Base-by-base conservation (phyloP, 2,113 vertebrate species). In the Dascyllus trimaculatus region DNA sequence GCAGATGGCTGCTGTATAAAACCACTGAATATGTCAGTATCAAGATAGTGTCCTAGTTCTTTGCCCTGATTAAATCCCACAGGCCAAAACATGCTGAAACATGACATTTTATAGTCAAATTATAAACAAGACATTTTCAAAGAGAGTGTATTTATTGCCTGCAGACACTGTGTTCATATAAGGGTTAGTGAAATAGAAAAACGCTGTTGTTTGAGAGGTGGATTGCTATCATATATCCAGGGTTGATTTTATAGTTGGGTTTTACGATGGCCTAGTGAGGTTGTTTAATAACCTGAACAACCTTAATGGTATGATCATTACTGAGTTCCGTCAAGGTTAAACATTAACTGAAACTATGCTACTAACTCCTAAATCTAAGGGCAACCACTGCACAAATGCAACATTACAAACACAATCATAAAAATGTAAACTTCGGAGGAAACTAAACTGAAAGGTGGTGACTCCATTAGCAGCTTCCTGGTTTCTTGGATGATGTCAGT, bases 401-500 rank as follows among this genome's bases (percentile, higher is more conserved):
- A 21, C 22, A 56, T 18, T 53, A 14, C n/a, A 38, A 18, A 11
- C 26, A 35, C n/a, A n/a, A n/a, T 18, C 1, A 24, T 46, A 18
- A 40, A 25, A 67, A 21, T 45, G 52, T 24, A 26, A 52, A 57
- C 11, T 2, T 14, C 11, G 13, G 4, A n/a, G 11, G 43, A 66
- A 15, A 71, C 24, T 29, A 22, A 67, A 62, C 2, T 2, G 32
- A 71, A 67, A 35, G 65, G 57, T 53, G 62, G 29, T 60, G 73
- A 69, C 49, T 78, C 72, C 40, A 17, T 69, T 18, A 53, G 68
- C 46, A 19, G 48, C 51, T 82, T 78, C 76, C 71, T 65, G 70
- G 40, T 75, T 82, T 74, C 24, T 67, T 45, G 71, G 77, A 75
- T 89, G 81, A 92, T 76, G 85, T 88, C 79, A 87, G 38, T 21